phyloP scores from a whole-genome alignment of 2,113 vertebrate species.

The Oncorhynchus mykiss region DNA sequence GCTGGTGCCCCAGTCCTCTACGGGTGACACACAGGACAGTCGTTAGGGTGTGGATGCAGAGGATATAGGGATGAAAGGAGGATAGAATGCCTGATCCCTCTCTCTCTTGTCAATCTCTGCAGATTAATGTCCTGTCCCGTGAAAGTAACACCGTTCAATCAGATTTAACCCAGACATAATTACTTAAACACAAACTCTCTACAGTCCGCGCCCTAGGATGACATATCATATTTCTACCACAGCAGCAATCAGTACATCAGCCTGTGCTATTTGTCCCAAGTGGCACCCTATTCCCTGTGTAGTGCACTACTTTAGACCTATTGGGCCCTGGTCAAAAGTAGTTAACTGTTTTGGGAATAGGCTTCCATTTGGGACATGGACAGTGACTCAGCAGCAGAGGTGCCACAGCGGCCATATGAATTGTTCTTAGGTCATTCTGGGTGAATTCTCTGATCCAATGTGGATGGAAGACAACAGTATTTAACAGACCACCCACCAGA shows the following conservation, averaged over 20 bases:
- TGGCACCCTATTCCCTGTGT: too few relatives aligned
- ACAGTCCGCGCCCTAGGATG: too few relatives aligned
- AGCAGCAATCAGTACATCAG: not conserved
- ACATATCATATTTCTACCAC: not conserved
- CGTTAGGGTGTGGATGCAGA: not conserved
- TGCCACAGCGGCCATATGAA: too few relatives aligned
- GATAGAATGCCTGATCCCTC: not conserved
- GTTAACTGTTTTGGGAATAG: too few relatives aligned
- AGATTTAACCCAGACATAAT: too few relatives aligned
- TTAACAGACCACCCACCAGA: not conserved
- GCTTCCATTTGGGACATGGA: too few relatives aligned
- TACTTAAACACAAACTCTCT: too few relatives aligned
- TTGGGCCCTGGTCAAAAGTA: too few relatives aligned
- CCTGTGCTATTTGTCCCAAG: not conserved
- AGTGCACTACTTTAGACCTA: too few relatives aligned
- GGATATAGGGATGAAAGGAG: not conserved
- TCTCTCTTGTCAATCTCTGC: not conserved
- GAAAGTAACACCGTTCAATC: slow-evolving; percentile 5
- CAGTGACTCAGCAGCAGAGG: too few relatives aligned
- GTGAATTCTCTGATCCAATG: slow-evolving; percentile 23
- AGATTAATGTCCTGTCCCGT: slow-evolving; percentile 15
- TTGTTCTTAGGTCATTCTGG: slow-evolving; percentile 18
- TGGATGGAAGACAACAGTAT: not conserved
- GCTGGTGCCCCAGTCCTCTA: too few relatives aligned
- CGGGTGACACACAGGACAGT: not conserved